Conservation (phyloP, 1,140 invertebrate species). For the Pseudobourletiella spinata region DNA sequence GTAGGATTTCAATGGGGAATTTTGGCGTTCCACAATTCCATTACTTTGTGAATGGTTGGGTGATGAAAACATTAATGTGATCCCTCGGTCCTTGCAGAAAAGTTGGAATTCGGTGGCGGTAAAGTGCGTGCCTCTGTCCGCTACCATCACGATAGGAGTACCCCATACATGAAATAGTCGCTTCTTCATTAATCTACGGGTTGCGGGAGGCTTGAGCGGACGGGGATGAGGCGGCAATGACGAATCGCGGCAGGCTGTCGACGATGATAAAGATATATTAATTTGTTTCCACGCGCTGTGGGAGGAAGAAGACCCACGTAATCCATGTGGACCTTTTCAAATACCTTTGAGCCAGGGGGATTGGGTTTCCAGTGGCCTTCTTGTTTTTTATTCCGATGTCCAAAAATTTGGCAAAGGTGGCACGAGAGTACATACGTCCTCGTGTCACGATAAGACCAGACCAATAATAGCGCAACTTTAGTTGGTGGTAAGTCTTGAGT, state of each 20-base stretch:
- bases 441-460: not conserved
- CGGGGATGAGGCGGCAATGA: not conserved
- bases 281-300: not conserved
- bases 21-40: not conserved
- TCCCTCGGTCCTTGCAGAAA: not conserved
- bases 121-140: not conserved
- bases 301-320: not conserved
- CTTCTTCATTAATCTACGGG: not conserved
- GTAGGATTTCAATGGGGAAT: not conserved
- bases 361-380: not conserved
- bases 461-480: not conserved
- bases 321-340: not conserved
- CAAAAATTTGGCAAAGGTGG: not conserved
- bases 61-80: not conserved
- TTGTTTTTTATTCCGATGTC: not conserved
- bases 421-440: not conserved
- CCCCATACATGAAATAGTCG: not conserved
- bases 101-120: not conserved
- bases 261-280: not conserved
- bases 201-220: not conserved
- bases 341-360: not conserved
- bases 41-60: not conserved
- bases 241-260: not conserved
- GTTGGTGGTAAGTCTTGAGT: not conserved
- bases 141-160: not conserved